phyloP scores from a whole-genome alignment of 2,797 vertebrate species.

The Helicolenus hilgendorfi region DNA sequence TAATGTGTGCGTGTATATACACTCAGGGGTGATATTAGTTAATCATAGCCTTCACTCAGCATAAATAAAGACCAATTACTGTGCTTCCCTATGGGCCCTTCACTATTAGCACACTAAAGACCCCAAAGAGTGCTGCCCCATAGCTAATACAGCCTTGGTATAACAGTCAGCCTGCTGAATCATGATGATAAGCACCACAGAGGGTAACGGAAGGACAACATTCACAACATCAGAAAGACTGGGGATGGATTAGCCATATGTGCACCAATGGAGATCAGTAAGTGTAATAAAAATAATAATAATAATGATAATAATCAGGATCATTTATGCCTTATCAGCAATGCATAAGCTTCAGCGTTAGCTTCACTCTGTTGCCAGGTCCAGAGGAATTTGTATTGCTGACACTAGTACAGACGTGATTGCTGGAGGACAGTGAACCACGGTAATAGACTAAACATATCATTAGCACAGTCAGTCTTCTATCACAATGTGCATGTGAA shows the following conservation, averaged over 20 bases:
- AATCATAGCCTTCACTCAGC: conserved; percentile 89
- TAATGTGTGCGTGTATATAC: conserved; percentile 63
- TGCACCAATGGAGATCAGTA: conserved; percentile 20
- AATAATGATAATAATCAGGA: conserved; percentile 4
- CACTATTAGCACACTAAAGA: conserved; percentile 85
- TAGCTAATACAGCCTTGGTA: conserved; percentile 65
- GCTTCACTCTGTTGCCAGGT: neutral
- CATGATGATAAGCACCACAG: conserved; percentile 67
- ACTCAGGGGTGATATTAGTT: conserved; percentile 87
- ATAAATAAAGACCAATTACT: conserved; percentile 90
- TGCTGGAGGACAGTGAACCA: neutral
- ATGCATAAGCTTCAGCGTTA: neutral
- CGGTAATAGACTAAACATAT: neutral
- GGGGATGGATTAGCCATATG: conserved; percentile 15
- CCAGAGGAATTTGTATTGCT: neutral
- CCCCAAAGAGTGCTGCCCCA: conserved; percentile 83
- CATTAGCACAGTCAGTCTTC: neutral
- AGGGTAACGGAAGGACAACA: conserved; percentile 67
- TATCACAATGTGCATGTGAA: neutral
- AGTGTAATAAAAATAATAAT: conserved; percentile 10
- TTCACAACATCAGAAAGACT: conserved; percentile 42
- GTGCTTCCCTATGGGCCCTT: conserved; percentile 79
- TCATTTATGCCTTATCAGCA: conserved; percentile 2
- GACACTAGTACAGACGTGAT: neutral
- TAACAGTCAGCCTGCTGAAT: conserved; percentile 74